These are phyloP conservation scores for Ageneiosus marmoratus DNA, from an alignment of 2,113 vertebrate genomes.

Conservation along the genomic window DNA sequence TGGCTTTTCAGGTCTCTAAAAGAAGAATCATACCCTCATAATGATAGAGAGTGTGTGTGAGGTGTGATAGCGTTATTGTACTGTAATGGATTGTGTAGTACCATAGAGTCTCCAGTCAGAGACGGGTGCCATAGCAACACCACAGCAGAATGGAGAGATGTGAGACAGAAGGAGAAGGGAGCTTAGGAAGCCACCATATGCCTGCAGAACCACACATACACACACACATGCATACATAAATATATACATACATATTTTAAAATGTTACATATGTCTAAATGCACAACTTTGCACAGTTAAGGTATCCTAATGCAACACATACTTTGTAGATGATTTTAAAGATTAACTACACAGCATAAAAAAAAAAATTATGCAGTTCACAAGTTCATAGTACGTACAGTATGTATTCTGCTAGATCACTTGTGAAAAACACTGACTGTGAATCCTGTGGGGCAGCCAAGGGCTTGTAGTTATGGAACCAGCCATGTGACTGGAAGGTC, in stretches of 20 bases:
- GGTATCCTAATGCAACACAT: neutral
- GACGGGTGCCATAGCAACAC: constrained; percentile 68
- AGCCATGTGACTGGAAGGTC: no score
- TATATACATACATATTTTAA: neutral
- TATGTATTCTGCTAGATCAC: neutral
- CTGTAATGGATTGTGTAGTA: constrained; percentile 44
- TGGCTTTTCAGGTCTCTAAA: constrained; percentile 6
- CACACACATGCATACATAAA: neutral
- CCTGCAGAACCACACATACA: constrained; percentile 56
- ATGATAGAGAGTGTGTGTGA: neutral
- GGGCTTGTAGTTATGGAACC: no score
- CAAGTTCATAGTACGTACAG: neutral
- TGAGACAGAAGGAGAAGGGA: constrained; percentile 67
- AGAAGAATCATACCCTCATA: neutral
- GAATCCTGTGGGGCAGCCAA: no score
- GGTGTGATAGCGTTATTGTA: constrained; percentile 16
- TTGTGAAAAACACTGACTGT: neutral
- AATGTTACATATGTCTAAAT: no score
- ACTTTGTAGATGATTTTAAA: neutral
- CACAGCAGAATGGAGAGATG: constrained; percentile 65
- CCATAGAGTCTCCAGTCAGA: constrained; percentile 73
- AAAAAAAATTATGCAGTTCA: neutral
- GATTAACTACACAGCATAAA: neutral
- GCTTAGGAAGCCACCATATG: constrained; percentile 72
- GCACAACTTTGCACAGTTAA: neutral